phyloP scores from a whole-genome alignment of 1,140 invertebrate species.

The Sycophila sp. region DNA sequence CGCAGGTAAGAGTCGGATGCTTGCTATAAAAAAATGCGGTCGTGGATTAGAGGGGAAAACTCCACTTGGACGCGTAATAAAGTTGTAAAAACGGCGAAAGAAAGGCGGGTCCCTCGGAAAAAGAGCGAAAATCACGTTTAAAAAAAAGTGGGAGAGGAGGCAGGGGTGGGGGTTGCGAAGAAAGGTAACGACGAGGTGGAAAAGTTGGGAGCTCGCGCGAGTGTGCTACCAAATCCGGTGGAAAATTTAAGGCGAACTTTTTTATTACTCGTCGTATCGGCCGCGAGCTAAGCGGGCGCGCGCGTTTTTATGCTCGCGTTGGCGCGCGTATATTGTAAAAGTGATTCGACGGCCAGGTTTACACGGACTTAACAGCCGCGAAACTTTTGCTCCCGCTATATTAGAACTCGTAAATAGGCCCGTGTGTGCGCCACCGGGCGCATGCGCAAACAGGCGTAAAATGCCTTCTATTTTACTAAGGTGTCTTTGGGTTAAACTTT shows the following conservation, averaged over 20 bases:
- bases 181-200: neutral
- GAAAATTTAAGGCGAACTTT: slow-evolving; percentile 33
- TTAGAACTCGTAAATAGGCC: too few relatives aligned
- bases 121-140: neutral
- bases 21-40: neutral
- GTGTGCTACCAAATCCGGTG: slow-evolving; percentile 3
- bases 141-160: neutral
- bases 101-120: too few relatives aligned
- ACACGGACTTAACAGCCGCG: too few relatives aligned
- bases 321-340: slow-evolving; percentile 15
- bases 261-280: slow-evolving; percentile 15
- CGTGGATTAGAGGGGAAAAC: neutral
- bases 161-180: neutral
- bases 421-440: too few relatives aligned
- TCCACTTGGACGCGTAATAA: too few relatives aligned
- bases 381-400: too few relatives aligned
- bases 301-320: slow-evolving; percentile 23
- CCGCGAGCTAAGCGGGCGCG: neutral
- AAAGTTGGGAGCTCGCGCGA: neutral
- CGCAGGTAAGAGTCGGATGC: too few relatives aligned
- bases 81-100: too few relatives aligned
- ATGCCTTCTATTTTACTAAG: too few relatives aligned
- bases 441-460: too few relatives aligned
- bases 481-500: too few relatives aligned
- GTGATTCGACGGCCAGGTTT: too few relatives aligned